Evolutionary conservation across 2,797 vertebrate species (phyloP), one percentile per base, ranked within the genome.

Genomic region (Myoxocephalus aenaeus): DNA sequence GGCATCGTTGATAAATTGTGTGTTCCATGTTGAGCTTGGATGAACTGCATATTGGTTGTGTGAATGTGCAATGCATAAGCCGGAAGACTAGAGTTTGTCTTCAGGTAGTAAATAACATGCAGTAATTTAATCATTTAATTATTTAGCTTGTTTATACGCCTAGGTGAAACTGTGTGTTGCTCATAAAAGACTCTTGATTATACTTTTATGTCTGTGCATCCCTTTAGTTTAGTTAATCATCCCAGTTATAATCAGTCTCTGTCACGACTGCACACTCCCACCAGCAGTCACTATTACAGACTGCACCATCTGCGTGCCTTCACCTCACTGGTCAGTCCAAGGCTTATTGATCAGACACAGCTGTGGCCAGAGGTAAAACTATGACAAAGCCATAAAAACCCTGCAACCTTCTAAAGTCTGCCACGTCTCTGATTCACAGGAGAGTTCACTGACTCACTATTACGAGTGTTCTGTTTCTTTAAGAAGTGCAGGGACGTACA

Each of bases 401-500:
- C 62, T 40, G 42, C 5, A 56, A 38, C 18, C 34, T 73, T 59
- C 29, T 8, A 48, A 15, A 22, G 57, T 34, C 5, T 63, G 67
- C 65, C 56, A 69, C 15, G 11, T 65, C 58, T 27, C 64, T 18
- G 32, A 50, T 29, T 13, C 58, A 57, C 22, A 34, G 38, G 18
- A 32, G 12, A 44, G 15, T 54, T 59, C 22, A 34, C 2, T 32
- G 40, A 51, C 32, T 36, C 25, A 48, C 0, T 58, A 18, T 20
- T 36, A 25, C 2, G 0, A 42, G 4, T 3, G 13, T 27, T 48
- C 20, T 82, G 13, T 82, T 78, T 82, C 53, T 69, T 64, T 48
- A 65, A 54, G 2, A 58, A 42, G 79, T 78, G 77, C 62, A 76
- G n/a, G 20, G 48, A 72, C 71, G 25, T 58, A 12, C n/a, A n/a